A percentile compares a stretch with the other conserved stretches of the same genome.
Conservation (phyloP, 2,888 invertebrate genomes). For the Drosophila niveifrons region DNA sequence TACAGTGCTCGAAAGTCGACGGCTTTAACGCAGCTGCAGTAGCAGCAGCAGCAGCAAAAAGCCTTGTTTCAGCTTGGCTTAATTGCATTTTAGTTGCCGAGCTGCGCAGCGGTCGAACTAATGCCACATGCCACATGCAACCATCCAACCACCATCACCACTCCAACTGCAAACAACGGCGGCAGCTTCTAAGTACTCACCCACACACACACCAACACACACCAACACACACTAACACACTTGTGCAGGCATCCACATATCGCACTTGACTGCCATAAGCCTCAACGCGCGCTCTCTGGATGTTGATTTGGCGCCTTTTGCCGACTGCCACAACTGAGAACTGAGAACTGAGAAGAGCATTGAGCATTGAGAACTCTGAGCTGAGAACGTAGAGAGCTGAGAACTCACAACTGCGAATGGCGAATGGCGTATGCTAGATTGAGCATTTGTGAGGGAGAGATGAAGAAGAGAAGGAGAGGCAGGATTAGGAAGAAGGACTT, state of each 20-base stretch:
- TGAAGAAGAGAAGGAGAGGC: not conserved
- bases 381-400: slow-evolving; percentile 1
- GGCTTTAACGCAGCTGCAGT: slow-evolving; percentile 68
- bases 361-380: not conserved
- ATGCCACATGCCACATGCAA: slow-evolving; percentile 53
- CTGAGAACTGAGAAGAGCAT: slow-evolving; percentile 2
- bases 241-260: slow-evolving; percentile 38
- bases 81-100: slow-evolving; percentile 78
- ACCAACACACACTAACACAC: slow-evolving; percentile 10
- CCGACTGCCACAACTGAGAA: slow-evolving; percentile 38
- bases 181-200: slow-evolving; percentile 52
- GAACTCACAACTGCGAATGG: not conserved
- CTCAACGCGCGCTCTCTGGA: slow-evolving; percentile 63
- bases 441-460: not conserved
- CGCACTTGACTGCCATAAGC: slow-evolving; percentile 70
- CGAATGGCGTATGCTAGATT: not conserved
- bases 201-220: slow-evolving; percentile 26
- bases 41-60: slow-evolving; percentile 65
- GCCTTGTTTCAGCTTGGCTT: slow-evolving; percentile 79
- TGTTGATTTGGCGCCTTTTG: slow-evolving; percentile 77
- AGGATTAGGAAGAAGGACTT: slow-evolving; percentile 12
- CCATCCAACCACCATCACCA: slow-evolving; percentile 24
- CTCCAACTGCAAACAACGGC: slow-evolving; percentile 54
- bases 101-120: slow-evolving; percentile 61
- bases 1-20: slow-evolving; percentile 47